Percentiles rank a stretch among this genome's conserved stretches.
Evolutionary conservation across 2,113 vertebrate genomes (phyloP).

Genomic region (Talpa occidentalis): DNA sequence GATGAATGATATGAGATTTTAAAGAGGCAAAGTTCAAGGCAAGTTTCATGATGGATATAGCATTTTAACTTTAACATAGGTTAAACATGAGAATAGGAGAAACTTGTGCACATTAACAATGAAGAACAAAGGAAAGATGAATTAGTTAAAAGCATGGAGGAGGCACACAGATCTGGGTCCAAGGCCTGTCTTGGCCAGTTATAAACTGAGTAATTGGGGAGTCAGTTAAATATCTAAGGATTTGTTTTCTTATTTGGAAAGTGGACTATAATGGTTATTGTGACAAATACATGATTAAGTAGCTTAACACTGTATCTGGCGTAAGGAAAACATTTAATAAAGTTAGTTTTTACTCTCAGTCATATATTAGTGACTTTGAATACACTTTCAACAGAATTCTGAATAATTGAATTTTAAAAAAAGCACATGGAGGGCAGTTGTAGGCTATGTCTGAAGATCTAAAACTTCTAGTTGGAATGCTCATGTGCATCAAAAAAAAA

Average conservation of each 20-base stretch:
- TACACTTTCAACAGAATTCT: neutral
- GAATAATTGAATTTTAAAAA: neutral
- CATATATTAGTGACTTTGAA: neutral
- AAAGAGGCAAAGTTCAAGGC: slow-evolving; percentile 7
- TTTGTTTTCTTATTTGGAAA: slow-evolving; percentile 42
- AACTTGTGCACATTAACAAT: neutral
- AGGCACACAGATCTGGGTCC: neutral
- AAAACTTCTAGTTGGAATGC: neutral
- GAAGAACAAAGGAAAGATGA: neutral
- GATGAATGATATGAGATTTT: neutral
- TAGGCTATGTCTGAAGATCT: neutral
- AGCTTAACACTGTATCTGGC: neutral
- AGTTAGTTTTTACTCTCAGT: neutral
- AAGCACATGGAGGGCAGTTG: neutral
- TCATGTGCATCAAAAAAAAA: neutral
- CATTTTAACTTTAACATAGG: slow-evolving; percentile 23
- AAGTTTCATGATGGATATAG: neutral
- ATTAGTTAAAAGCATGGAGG: neutral
- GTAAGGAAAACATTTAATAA: neutral
- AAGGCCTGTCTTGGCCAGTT: neutral
- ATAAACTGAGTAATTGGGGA: neutral
- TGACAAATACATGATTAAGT: neutral
- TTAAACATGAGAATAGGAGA: neutral
- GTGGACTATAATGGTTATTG: neutral
- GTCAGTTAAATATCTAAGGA: neutral